A percentile compares a stretch with the other conserved stretches of the same genome.
phyloP scores from a whole-genome alignment of 2,113 vertebrate genomes.

The Barbus barbus region DNA sequence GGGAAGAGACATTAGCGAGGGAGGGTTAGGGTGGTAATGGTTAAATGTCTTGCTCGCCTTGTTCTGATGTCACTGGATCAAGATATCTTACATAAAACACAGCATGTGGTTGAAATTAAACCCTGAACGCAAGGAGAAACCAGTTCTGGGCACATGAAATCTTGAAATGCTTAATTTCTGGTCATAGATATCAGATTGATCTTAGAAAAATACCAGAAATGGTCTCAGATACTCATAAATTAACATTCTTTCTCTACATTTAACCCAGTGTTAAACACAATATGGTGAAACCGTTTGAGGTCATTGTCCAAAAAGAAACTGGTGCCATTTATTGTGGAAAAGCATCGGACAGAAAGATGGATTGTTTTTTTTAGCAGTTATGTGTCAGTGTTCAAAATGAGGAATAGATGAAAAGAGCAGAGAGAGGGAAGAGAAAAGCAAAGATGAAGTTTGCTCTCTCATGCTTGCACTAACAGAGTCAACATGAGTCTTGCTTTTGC shows the following conservation, averaged over 20 bases:
- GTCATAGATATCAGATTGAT: not conserved
- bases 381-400: conserved; percentile 30
- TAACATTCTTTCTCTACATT: not conserved
- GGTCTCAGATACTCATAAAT: no score
- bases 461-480: conserved; percentile 1
- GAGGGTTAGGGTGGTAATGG: conserved; percentile 53
- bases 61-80: conserved; percentile 7
- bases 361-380: not conserved
- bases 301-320: no score
- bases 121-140: not conserved
- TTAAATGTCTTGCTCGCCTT: conserved; percentile 42
- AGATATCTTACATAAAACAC: conserved; percentile 3
- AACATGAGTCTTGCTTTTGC: conserved; percentile 28
- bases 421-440: conserved; percentile 18
- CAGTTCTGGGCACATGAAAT: not conserved
- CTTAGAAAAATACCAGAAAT: not conserved
- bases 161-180: not conserved
- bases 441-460: conserved; percentile 30
- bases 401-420: conserved; percentile 25
- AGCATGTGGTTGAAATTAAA: conserved; percentile 11
- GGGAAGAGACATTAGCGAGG: conserved; percentile 10
- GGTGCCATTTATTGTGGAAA: conserved; percentile 62
- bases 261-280: not conserved
- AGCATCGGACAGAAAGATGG: not conserved
- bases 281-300: conserved; percentile 62